Base-by-base conservation (phyloP, 2,797 vertebrate species). In the Anguilla pacifica region DNA sequence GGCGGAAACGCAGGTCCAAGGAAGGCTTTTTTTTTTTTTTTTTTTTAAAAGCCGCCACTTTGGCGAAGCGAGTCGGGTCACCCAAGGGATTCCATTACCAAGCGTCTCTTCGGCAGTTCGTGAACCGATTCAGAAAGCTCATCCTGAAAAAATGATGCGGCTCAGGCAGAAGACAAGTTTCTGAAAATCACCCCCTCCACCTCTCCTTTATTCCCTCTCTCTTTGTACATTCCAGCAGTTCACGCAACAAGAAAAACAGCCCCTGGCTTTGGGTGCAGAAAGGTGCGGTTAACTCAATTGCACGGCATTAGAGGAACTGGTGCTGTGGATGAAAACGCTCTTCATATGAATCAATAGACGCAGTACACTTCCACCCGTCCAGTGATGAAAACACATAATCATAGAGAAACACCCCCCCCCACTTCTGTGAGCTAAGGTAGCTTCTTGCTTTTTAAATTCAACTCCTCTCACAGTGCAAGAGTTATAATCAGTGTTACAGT, bases 1-100 rank as follows among this genome's bases (percentile, higher is more conserved):
- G 53, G 89, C 67, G 59, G 74, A 83, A 51, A 88, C n/a, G 25
- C 4, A n/a, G 86, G 57, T 6, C 57, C 22, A 67, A 25, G 7
- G 61, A 46, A n/a, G n/a, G n/a, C n/a, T n/a, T n/a, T n/a, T n/a
- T n/a, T n/a, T n/a, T n/a, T 31, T 31, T 31, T 57, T 35, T 43
- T 57, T 51, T 51, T 51, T 51, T 51, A 39, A 22, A 46, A 43
- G 46, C 61, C n/a, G 13, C n/a, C 3, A 39, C 25, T 9, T 39
- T n/a, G 22, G 59, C 4, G n/a, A 79, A 19, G 6, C n/a, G 10
- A 35, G 35, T 43, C 31, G 9, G 59, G 6, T 64, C 43, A 77
- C 39, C 7, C 13, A 51, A 84, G 4, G 59, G 3, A 25, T 64
- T 22, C 3, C 13, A 61, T 46, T 35, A 67, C 39, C 49, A 25